Evolutionary conservation across 1,140 invertebrate genomes (phyloP).

Genomic region (Dolichoris vasculosae): DNA sequence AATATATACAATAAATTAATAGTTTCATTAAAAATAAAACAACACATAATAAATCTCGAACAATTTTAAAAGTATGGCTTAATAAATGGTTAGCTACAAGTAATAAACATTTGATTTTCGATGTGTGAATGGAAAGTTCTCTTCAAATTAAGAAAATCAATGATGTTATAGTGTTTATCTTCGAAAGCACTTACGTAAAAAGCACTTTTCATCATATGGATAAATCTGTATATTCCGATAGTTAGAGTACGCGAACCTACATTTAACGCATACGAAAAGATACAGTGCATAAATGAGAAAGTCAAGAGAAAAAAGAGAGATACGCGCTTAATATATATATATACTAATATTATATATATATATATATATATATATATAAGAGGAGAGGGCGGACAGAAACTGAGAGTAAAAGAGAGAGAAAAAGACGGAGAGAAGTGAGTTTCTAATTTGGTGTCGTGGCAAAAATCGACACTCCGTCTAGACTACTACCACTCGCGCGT

Average conservation of each 20-base stretch:
- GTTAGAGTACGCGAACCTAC: background rate
- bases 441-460: slow-evolving; percentile 73
- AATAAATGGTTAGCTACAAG: too few species aligned
- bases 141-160: too few species aligned
- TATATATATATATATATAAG: slow-evolving; percentile 48
- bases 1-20: too few species aligned
- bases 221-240: background rate
- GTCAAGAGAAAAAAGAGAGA: slow-evolving; percentile 27
- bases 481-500: slow-evolving; percentile 66
- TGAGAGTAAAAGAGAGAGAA: slow-evolving; percentile 19
- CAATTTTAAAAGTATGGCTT: too few species aligned
- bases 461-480: slow-evolving; percentile 75
- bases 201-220: background rate
- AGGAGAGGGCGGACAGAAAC: slow-evolving; percentile 32
- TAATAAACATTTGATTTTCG: too few species aligned
- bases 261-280: background rate
- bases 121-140: too few species aligned
- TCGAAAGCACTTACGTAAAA: too few species aligned
- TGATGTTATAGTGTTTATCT: too few species aligned
- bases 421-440: slow-evolving; percentile 54
- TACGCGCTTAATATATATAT: too few species aligned
- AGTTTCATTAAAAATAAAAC: too few species aligned
- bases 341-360: too few species aligned
- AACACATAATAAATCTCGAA: too few species aligned
- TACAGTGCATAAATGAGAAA: slow-evolving; percentile 9